phyloP scores from a whole-genome alignment of 2,797 vertebrate genomes.

The Chaetophractus vellerosus region DNA sequence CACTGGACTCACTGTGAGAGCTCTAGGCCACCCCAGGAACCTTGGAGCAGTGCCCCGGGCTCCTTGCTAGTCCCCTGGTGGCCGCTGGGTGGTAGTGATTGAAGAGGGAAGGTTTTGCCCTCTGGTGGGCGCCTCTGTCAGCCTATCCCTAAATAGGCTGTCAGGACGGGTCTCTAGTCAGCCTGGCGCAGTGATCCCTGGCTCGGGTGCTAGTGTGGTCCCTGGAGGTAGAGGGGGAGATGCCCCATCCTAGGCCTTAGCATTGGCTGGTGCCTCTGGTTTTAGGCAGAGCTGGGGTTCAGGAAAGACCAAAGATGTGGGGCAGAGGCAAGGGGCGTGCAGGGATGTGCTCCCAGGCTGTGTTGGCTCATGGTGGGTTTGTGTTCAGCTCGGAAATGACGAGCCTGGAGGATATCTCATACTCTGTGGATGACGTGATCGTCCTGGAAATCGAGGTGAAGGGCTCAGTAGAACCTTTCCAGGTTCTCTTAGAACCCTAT shows the following conservation, averaged over 20 bases:
- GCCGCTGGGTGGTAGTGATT: neutral
- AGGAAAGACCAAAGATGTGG: neutral
- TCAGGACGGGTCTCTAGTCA: neutral
- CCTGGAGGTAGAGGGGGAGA: neutral
- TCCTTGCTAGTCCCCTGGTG: neutral
- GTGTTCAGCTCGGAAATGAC: slow-evolving; percentile 73
- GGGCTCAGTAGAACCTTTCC: slow-evolving; percentile 93
- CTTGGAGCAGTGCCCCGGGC: neutral
- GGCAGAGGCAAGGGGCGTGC: neutral
- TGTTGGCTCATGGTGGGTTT: neutral
- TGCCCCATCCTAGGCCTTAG: neutral
- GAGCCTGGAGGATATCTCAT: slow-evolving; percentile 35
- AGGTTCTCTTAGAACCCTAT: slow-evolving; percentile 94
- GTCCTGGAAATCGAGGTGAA: slow-evolving; percentile 95
- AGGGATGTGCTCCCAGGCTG: rapidly evolving
- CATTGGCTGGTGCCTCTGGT: neutral
- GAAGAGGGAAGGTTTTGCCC: neutral
- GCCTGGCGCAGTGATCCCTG: neutral
- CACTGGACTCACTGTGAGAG: neutral
- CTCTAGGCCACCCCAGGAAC: neutral
- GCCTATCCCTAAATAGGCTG: neutral
- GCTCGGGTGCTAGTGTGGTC: rapidly evolving
- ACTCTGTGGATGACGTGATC: slow-evolving; percentile 89
- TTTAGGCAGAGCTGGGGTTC: neutral
- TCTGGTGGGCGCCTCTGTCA: neutral